Percentiles rank a stretch among this genome's conserved stretches.
phyloP scores from a whole-genome alignment of 1,140 invertebrate species.

The Nomia melanderi region DNA sequence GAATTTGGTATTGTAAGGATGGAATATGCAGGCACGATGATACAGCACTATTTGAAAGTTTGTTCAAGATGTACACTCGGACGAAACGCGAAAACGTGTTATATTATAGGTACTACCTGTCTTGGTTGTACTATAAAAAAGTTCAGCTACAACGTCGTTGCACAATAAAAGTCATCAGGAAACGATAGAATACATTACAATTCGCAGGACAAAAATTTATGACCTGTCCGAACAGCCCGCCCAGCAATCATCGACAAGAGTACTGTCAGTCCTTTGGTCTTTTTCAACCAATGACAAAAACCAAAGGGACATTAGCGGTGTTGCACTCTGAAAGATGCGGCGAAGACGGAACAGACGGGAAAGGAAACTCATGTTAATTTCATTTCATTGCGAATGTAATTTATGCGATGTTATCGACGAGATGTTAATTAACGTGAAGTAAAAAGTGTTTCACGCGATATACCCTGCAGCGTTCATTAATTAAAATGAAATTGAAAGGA shows the following conservation, averaged over 20 bases:
- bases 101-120: slow-evolving; percentile 31
- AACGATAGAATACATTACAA: slow-evolving; percentile 34
- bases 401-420: not conserved
- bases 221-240: slow-evolving; percentile 45
- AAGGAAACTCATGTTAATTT: not conserved
- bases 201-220: slow-evolving; percentile 54
- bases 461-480: not conserved
- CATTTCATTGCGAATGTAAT: not conserved
- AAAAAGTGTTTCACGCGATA: not conserved
- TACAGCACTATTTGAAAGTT: not conserved
- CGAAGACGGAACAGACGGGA: not conserved
- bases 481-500: not conserved
- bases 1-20: not conserved
- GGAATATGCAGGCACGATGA: not conserved
- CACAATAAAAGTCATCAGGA: slow-evolving; percentile 41
- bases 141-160: slow-evolving; percentile 1
- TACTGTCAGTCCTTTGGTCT: slow-evolving; percentile 6
- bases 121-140: slow-evolving; percentile 17
- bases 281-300: slow-evolving; percentile 11
- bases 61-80: not conserved
- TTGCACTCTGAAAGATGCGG: not conserved
- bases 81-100: slow-evolving; percentile 7
- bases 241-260: slow-evolving; percentile 56
- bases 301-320: slow-evolving; percentile 57
- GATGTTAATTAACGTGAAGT: not conserved